Conservation (phyloP, 2,113 vertebrate genomes). For the Hippocampus guttulatus region DNA sequence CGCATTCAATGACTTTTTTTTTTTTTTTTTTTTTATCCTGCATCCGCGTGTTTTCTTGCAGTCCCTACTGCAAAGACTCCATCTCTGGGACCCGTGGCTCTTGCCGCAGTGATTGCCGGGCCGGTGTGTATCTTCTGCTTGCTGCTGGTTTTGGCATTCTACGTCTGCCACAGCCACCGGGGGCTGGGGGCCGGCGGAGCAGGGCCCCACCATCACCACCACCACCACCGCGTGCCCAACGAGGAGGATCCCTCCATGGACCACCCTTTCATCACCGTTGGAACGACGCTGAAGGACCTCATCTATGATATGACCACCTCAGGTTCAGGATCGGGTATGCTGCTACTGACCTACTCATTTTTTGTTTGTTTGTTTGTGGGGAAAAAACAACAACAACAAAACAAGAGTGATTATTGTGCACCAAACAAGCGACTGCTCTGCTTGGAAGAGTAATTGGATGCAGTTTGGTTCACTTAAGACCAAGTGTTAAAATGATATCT, state of each 20-base stretch:
- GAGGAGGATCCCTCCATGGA: constrained; percentile 93
- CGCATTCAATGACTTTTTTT: too few relatives aligned
- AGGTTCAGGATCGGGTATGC: constrained; percentile 89
- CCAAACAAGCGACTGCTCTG: not conserved
- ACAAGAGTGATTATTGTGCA: too few relatives aligned
- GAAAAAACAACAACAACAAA: too few relatives aligned
- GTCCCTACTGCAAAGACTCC: constrained; percentile 55
- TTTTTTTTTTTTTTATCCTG: too few relatives aligned
- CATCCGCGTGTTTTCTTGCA: constrained; percentile 5
- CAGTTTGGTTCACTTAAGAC: not conserved
- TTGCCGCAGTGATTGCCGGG: constrained; percentile 90
- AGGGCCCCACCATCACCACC: constrained; percentile 87
- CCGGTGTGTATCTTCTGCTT: constrained; percentile 94
- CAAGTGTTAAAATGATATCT: not conserved
- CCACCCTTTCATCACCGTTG: constrained; percentile 93
- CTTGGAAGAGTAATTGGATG: not conserved
- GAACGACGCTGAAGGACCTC: constrained; percentile 94
- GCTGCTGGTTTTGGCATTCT: constrained; percentile 87
- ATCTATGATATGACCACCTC: constrained; percentile 99
- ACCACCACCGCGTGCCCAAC: constrained; percentile 92
- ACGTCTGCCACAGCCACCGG: constrained; percentile 86
- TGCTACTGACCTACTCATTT: not conserved
- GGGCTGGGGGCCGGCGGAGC: constrained; percentile 62
- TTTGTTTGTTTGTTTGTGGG: too few relatives aligned
- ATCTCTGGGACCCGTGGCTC: constrained; percentile 84